These are phyloP conservation scores for Pipistrellus kuhlii DNA, from an alignment of 2,797 vertebrate genomes.

Conservation along the genomic window DNA sequence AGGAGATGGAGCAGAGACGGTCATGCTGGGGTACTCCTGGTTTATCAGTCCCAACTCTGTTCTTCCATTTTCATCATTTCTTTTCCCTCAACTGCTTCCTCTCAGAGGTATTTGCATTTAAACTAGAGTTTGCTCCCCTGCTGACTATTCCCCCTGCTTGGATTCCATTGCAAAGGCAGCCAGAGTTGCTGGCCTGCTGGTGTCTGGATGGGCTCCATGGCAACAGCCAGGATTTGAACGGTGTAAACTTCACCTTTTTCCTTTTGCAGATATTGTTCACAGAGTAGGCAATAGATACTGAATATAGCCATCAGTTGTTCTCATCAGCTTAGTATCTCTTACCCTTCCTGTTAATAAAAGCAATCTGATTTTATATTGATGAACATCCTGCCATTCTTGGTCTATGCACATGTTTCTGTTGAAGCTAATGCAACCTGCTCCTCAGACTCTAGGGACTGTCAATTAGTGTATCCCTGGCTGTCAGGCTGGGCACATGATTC, in stretches of 20 bases:
- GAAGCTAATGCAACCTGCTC: background rate
- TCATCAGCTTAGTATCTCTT: background rate
- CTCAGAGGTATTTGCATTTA: constrained; percentile 81
- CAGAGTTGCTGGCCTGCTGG: background rate
- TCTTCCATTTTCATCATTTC: constrained; percentile 61
- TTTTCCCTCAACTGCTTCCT: constrained; percentile 68
- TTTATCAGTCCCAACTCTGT: background rate
- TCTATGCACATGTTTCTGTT: background rate
- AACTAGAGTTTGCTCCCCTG: constrained; percentile 72
- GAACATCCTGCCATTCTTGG: background rate
- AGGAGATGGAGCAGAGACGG: constrained; percentile 20
- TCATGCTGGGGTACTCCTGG: constrained; percentile 1
- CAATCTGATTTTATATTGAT: background rate
- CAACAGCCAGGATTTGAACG: constrained; percentile 75
- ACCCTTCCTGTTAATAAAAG: background rate
- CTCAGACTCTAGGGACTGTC: background rate
- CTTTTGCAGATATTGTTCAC: constrained; percentile 57
- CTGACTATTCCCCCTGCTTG: constrained; percentile 59
- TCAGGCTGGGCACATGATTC: background rate
- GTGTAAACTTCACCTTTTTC: constrained; percentile 69
- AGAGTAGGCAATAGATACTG: background rate
- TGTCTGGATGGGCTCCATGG: constrained; percentile 77
- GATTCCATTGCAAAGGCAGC: constrained; percentile 63
- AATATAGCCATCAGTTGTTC: background rate
- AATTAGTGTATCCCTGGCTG: background rate